These are phyloP conservation scores for Syrista parreyssii DNA, from an alignment of 2,888 invertebrate species.

Conservation along the genomic window DNA sequence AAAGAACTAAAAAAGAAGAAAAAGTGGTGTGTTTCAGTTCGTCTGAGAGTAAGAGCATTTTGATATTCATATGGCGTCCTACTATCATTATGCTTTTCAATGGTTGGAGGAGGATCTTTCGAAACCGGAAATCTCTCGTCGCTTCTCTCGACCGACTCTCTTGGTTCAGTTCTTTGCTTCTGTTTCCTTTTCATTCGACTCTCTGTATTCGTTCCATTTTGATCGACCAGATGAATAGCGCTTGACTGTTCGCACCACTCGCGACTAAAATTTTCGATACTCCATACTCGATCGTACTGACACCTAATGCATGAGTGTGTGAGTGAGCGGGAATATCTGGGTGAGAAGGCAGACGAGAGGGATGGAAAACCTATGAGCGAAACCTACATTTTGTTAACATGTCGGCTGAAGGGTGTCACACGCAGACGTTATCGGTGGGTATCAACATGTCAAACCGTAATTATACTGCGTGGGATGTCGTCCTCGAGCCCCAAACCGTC, in stretches of 20 bases:
- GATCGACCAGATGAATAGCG: not conserved
- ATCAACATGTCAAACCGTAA: conserved; percentile 10
- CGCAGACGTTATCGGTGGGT: conserved; percentile 8
- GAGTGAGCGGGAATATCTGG: not conserved
- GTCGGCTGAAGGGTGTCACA: conserved; percentile 4
- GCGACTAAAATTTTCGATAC: not conserved
- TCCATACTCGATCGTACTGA: not conserved
- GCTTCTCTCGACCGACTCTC: not conserved
- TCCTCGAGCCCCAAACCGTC: conserved; percentile 6
- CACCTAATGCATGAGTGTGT: not conserved
- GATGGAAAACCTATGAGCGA: not conserved
- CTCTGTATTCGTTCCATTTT: not conserved
- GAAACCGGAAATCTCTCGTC: not conserved
- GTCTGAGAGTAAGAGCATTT: not conserved
- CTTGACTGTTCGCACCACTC: not conserved
- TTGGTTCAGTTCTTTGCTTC: not conserved
- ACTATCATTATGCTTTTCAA: not conserved
- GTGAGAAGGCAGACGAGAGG: not conserved
- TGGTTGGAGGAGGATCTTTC: not conserved
- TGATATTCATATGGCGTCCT: not conserved
- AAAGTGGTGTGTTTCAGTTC: not conserved
- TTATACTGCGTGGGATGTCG: conserved; percentile 1
- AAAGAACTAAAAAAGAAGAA: not conserved
- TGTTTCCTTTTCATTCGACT: not conserved
- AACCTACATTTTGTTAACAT: conserved; percentile 2